Evolutionary conservation across 2,113 vertebrate genomes (phyloP), one percentile per base, ranked within the genome.

Genomic region (Chrysemys picta): DNA sequence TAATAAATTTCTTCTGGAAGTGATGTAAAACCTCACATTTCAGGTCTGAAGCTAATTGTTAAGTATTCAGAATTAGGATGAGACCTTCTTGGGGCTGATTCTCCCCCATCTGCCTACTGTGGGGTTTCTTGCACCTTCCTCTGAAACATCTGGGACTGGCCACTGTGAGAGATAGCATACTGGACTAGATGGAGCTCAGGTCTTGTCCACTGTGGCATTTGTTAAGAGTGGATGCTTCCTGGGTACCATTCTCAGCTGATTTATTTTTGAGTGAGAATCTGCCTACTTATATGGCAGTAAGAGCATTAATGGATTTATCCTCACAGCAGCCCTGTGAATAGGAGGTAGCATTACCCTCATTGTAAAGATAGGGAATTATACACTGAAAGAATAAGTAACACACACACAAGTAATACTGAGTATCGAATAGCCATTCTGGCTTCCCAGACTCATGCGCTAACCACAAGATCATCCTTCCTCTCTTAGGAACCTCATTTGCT

Each of bases 101-200:
- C 13, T 31, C 59, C 59, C 13, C 59, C 6, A 12, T 52, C 56
- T 85, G 38, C 21, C 13, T 56, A 35, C 21, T 8, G 38, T 27
- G 22, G 42, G 12, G 45, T 24, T 21, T 21, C 14, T 57, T 75
- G 14, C 24, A 22, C 14, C 29, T 69, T 59, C 1, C n/a, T 17
- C 5, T 42, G 53, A 38, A 10, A 38, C 16, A 8, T 6, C 22
- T 12, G 21, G 24, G 11, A 57, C 5, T 21, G 35, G 5, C 1
- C 0, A 0, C 8, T 3, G 0, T 14, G 38, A 11, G 11, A n/a
- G 75, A 3, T 2, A 35, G 21, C 4, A 3, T 0, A 0, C 1
- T 27, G 10, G 27, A 13, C 53, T 9, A 16, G n/a, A 49, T 50
- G 75, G 54, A 3, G 27, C 42, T 2, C n/a, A 11, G 69, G 1